phyloP scores from a whole-genome alignment of 2,113 vertebrate genomes.

The Rissa tridactyla region DNA sequence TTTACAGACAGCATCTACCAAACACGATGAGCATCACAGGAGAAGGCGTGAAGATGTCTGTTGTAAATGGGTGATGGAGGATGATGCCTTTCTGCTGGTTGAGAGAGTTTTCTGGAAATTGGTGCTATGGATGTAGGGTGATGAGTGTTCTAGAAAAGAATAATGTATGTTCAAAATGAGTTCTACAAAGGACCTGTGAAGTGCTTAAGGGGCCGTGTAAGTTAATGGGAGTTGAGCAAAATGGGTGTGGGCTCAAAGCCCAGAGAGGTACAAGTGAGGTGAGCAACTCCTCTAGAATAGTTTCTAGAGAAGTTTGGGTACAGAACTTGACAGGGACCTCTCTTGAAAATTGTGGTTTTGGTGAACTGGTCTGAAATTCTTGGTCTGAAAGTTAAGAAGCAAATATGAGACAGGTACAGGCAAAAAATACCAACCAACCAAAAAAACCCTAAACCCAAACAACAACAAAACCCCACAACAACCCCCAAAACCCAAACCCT shows the following conservation, averaged over 20 bases:
- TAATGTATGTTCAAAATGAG: neutral
- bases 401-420: neutral
- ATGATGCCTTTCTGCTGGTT: neutral
- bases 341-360: neutral
- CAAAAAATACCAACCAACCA: neutral
- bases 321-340: neutral
- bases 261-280: neutral
- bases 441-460: neutral
- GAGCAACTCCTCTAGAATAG: neutral
- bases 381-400: neutral
- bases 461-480: neutral
- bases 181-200: neutral
- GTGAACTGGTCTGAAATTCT: neutral
- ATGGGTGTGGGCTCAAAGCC: neutral
- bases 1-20: neutral
- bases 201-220: neutral
- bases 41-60: neutral
- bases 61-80: neutral
- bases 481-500: neutral
- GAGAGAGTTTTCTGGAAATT: neutral
- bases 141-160: neutral
- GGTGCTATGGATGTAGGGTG: neutral
- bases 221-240: neutral
- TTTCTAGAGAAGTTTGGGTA: neutral
- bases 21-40: neutral